Evolutionary conservation across 2,113 vertebrate genomes (phyloP).

Genomic region (Dolichotis patagonum): DNA sequence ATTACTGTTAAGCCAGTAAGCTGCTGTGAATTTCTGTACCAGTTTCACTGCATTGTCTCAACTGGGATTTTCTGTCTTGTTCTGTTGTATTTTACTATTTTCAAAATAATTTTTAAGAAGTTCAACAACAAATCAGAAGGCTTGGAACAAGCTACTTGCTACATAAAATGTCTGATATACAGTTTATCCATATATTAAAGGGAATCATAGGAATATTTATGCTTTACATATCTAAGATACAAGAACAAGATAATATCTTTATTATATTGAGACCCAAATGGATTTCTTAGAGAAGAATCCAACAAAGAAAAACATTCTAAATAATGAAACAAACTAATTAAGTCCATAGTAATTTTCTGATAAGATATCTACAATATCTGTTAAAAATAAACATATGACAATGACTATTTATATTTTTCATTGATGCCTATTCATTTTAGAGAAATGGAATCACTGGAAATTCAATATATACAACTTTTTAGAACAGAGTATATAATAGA

Average conservation of each 20-base stretch:
- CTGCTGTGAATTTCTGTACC: too few species aligned
- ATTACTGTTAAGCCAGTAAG: too few species aligned
- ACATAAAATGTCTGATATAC: not conserved
- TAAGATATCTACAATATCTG: not conserved
- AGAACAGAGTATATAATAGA: not conserved
- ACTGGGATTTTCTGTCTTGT: too few species aligned
- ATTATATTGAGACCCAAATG: not conserved
- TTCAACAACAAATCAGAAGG: not conserved
- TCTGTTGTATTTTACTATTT: too few species aligned
- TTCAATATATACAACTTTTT: not conserved
- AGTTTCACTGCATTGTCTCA: too few species aligned
- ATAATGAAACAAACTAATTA: not conserved
- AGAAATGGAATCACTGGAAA: not conserved
- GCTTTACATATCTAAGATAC: not conserved
- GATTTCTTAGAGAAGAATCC: not conserved
- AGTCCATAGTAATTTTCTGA: not conserved
- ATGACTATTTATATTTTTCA: too few species aligned
- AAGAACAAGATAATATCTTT: not conserved
- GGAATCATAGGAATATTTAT: not conserved
- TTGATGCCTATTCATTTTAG: not conserved
- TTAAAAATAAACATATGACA: not conserved
- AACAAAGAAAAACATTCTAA: not conserved
- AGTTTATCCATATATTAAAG: not conserved
- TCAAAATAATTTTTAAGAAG: too few species aligned
- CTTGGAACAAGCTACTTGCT: not conserved